Evolutionary conservation across 2,113 vertebrate genomes (phyloP).

Genomic region (Petrocephalus zakoni): DNA sequence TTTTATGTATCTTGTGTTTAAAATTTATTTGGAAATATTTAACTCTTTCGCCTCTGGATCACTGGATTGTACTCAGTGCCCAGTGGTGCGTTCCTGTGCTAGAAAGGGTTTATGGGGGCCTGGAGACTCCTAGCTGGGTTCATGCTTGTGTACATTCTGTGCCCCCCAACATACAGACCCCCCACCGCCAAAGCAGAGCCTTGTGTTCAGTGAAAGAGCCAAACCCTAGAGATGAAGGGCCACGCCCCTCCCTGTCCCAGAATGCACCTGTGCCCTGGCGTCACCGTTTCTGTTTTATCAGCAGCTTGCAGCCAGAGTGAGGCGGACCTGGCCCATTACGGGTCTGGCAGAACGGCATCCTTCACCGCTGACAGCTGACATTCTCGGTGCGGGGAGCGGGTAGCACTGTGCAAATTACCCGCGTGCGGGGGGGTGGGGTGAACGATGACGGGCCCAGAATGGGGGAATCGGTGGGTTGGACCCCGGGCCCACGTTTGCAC

Average conservation of each 20-base stretch:
- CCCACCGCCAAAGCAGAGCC: neutral
- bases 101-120: neutral
- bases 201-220: neutral
- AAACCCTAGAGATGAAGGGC: neutral
- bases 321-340: conserved; percentile 20
- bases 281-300: conserved; percentile 34
- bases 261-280: conserved; percentile 24
- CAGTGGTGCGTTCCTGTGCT: neutral
- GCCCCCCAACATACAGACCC: neutral
- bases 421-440: conserved; percentile 30
- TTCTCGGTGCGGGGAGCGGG: conserved; percentile 13
- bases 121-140: neutral
- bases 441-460: conserved; percentile 36
- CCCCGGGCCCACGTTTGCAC: neutral
- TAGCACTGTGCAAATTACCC: neutral
- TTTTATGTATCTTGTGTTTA: neutral
- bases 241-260: neutral
- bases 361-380: conserved; percentile 40
- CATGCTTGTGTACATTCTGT: neutral
- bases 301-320: conserved; percentile 28
- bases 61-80: neutral
- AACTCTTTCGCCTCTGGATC: neutral
- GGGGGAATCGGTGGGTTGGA: conserved; percentile 31
- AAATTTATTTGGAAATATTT: neutral
- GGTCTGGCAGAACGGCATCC: conserved; percentile 21